Base-by-base conservation (phyloP, 1,140 invertebrate genomes). In the Bicyclus anynana region DNA sequence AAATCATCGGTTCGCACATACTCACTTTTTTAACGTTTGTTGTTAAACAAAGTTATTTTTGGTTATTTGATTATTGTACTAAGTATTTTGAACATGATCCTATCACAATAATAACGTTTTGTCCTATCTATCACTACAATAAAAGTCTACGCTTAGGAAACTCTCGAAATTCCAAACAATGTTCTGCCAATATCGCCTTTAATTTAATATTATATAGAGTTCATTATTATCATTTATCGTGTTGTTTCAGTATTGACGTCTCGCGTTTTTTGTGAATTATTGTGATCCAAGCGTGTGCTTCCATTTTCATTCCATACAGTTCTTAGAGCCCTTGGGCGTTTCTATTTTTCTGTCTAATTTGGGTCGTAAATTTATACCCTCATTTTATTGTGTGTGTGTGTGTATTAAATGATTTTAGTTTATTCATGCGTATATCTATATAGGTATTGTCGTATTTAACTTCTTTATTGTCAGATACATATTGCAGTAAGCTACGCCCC, bases 261-360 rank as follows among this genome's bases (percentile, higher is more conserved):
- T 51, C 44, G 47, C 49, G 37, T 72, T 69, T 65, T 70, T 54
- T 61, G 70, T 69, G 67, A 77, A 74, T 77, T 72, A 74, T 74
- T 77, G 67, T 70, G 69, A 77, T 71, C 66, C 57, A 52, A 61
- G 56, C n/a, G n/a, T 67, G 51, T 50, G 61, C 40, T 29, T 52
- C 57, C 38, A 46, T 67, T 67, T 61, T 70, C 65, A 77, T 74
- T 72, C 59, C 67, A 69, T 76, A 69, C 69, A 67, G 64, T 68
- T 65, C 61, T 63, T 62, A 59, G 58, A 62, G 59, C 61, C 69
- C n/a, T 52, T 33, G 26, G 64, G 62, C 61, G 65, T 72, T 17
- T 50, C 54, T 58, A 35, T 56, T 77, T 71, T 74, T 70, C 67
- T 68, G 62, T 59, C 62, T 70, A 67, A 69, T 69, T 70, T 72